Base-by-base conservation (phyloP, 2,113 vertebrate species). In the Thamnaconus septentrionalis region DNA sequence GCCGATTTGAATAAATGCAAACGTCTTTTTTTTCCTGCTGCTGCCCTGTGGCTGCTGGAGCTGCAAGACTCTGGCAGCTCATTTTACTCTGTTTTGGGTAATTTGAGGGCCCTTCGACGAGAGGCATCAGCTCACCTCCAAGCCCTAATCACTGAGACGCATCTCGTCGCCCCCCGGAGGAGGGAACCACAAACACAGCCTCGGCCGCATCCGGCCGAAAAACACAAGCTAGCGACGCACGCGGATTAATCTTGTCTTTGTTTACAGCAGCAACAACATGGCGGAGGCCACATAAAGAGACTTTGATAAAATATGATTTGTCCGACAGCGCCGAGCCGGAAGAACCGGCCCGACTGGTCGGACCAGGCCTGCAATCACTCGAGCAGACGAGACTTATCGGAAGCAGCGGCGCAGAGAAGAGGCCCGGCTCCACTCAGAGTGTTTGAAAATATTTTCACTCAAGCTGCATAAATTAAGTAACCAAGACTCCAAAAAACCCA, bases 231-330 rank as follows among this genome's bases (percentile, higher is more conserved):
- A 31, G 18, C 18, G 67, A 3, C 61, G 62, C 0, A 41, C 70
- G 66, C 46, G 68, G 53, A 53, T 64, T 44, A 73, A 59, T 66
- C 53, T 50, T 55, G 53, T 0, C 43, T 53, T 47, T 90, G 82
- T 86, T 83, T 82, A 81, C 66, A 86, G 71, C 70, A 77, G 56
- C 64, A 90, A 85, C 85, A 90, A 68, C 49, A 73, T 82, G n/a
- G 64, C 65, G 18, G 4, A 78, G 60, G 75, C 64, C 31, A 7
- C 52, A 62, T 73, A 74, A 79, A 60, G 54, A 64, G 61, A 53
- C 66, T 79, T 58, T 70, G 66, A 81, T 76, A 73, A 46, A 64
- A 75, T 80, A 81, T 73, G 61, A 69, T 76, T 72, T 61, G 63
- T 76, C 51, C 79, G 52, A 81, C 73, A 72, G 69, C 50, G 78